A percentile compares a stretch with the other conserved stretches of the same genome.
These are phyloP conservation scores for Manis javanica DNA, from an alignment of 2,797 vertebrate species.

Conservation along the genomic window DNA sequence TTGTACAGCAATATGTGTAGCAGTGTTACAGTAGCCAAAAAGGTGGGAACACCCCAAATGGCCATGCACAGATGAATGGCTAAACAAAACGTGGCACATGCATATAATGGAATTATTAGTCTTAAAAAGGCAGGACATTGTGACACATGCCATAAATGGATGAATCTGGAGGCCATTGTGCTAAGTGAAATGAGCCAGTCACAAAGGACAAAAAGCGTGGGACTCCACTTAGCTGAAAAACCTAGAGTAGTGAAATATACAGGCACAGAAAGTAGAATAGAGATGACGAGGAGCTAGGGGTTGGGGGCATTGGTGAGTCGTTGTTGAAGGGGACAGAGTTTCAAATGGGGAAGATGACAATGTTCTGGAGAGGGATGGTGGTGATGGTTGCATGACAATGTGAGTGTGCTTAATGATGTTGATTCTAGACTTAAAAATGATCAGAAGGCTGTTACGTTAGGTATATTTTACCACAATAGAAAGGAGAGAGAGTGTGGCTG, in stretches of 20 bases:
- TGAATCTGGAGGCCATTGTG: not conserved
- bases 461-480: not conserved
- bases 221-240: not conserved
- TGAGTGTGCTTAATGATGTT: not conserved
- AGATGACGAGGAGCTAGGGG: not conserved
- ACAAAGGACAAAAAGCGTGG: not conserved
- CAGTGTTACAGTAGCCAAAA: not conserved
- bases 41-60: not conserved
- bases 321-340: not conserved
- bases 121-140: not conserved
- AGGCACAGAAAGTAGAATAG: not conserved
- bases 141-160: not conserved
- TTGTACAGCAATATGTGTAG: not conserved
- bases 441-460: not conserved
- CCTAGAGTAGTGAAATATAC: not conserved
- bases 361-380: not conserved
- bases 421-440: not conserved
- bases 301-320: not conserved
- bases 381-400: not conserved
- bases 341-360: not conserved
- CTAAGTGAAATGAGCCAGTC: not conserved
- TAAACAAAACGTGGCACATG: not conserved
- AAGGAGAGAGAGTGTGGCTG: not conserved
- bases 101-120: not conserved
- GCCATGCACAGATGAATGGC: not conserved